phyloP scores from a whole-genome alignment of 92 coral and sea anemone genomes.

The Bergia puertoricense region DNA sequence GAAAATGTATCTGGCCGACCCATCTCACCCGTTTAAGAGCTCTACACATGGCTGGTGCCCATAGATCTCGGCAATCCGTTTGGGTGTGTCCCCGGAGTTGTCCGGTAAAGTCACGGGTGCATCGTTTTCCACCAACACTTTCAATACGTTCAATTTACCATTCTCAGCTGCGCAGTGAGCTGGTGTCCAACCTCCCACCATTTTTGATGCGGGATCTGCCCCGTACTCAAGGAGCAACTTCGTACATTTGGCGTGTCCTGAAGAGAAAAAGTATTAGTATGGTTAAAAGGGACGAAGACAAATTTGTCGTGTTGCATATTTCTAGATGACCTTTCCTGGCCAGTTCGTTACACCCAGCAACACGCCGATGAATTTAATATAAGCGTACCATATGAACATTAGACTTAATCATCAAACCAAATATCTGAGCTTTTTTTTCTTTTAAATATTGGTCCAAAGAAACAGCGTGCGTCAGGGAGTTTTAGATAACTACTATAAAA shows the following conservation, averaged over 20 bases:
- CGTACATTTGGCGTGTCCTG: conserved; percentile 93
- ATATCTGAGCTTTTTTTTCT: no score
- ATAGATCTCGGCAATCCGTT: conserved; percentile 92
- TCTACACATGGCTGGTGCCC: conserved; percentile 82
- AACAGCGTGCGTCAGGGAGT: no score
- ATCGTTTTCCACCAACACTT: conserved; percentile 73
- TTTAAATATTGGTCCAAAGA: no score
- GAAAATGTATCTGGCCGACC: background rate
- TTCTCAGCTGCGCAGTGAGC: conserved; percentile 99
- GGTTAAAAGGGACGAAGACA: background rate
- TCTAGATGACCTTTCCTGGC: no score
- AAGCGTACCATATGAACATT: no score
- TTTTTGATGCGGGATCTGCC: conserved; percentile 90
- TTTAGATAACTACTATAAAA: no score
- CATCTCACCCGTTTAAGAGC: conserved; percentile 73
- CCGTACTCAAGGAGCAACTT: conserved; percentile 89
- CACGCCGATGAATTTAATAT: no score
- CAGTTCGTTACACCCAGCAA: no score
- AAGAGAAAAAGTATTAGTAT: background rate
- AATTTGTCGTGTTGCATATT: background rate
- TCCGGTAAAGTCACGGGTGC: conserved; percentile 87
- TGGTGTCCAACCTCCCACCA: conserved; percentile 99
- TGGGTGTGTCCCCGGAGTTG: conserved; percentile 85
- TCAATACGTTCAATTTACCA: conserved; percentile 76
- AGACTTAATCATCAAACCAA: no score